These are phyloP conservation scores for Lethrus apterus DNA, from an alignment of 1,140 invertebrate species.

Conservation along the genomic window DNA sequence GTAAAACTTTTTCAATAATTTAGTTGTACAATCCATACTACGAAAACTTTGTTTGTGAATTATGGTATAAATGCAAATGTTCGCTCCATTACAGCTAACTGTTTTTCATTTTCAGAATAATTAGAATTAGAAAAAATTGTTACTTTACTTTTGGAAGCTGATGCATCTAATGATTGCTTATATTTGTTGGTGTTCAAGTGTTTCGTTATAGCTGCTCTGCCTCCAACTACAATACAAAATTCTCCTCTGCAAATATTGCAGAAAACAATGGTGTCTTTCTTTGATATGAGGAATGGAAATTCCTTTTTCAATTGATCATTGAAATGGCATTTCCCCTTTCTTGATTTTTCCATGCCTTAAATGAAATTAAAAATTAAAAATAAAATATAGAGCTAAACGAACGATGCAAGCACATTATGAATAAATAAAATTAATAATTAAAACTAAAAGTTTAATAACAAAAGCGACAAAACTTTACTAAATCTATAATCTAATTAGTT, in stretches of 20 bases:
- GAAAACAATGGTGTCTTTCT: slow-evolving; percentile 16
- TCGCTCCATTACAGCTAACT: slow-evolving; percentile 19
- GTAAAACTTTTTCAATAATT: slow-evolving; percentile 16
- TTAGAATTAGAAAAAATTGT: slow-evolving; percentile 15
- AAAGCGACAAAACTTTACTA: too few species aligned
- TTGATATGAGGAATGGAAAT: slow-evolving; percentile 18
- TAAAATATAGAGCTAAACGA: slow-evolving; percentile 12
- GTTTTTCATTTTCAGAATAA: slow-evolving; percentile 20
- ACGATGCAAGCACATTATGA: slow-evolving; percentile 15
- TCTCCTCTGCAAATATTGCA: slow-evolving; percentile 19
- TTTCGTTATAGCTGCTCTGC: slow-evolving; percentile 13
- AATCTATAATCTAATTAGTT: too few species aligned
- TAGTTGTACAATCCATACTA: slow-evolving; percentile 16
- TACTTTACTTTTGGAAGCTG: slow-evolving; percentile 12
- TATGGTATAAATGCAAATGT: slow-evolving; percentile 4
- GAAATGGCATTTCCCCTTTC: slow-evolving; percentile 18
- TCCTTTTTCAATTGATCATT: slow-evolving; percentile 19
- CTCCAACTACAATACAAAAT: slow-evolving; percentile 19
- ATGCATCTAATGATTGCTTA: slow-evolving; percentile 14
- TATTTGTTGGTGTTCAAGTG: slow-evolving; percentile 16
- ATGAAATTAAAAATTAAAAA: slow-evolving; percentile 15
- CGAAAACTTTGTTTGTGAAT: slow-evolving; percentile 9
- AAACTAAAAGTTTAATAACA: too few species aligned
- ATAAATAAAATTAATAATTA: slow-evolving; percentile 15
- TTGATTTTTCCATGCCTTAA: slow-evolving; percentile 7